Conservation (phyloP, 53 echinoderm and acorn worm species). For the Paracentrotus lividus region DNA sequence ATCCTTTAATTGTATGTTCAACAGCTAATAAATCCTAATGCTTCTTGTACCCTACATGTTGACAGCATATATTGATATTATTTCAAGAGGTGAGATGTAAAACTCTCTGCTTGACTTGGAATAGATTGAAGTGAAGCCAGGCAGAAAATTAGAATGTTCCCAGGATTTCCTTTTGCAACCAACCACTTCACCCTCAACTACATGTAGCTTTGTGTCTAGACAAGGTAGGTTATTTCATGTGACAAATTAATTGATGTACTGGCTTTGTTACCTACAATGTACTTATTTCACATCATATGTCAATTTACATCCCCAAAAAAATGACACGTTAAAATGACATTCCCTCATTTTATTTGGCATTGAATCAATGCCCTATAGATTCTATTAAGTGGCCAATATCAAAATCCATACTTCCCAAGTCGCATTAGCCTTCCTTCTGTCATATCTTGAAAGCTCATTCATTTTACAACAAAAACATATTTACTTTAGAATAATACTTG, state of each 20-base stretch:
- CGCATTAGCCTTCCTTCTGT: background rate
- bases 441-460: background rate
- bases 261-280: too few relatives aligned
- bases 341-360: too few relatives aligned
- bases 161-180: background rate
- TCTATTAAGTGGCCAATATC: background rate
- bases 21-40: too few relatives aligned
- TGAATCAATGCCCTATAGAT: too few relatives aligned
- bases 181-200: background rate
- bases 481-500: background rate
- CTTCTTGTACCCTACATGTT: too few relatives aligned
- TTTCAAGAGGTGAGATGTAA: background rate
- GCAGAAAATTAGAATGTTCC: constrained; percentile 29
- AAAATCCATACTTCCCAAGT: background rate
- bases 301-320: background rate
- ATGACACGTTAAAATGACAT: background rate
- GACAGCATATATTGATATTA: background rate
- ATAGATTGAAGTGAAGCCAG: constrained; percentile 40
- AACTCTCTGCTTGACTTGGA: constrained; percentile 19
- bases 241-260: too few relatives aligned
- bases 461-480: background rate
- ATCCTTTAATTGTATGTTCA: too few relatives aligned
- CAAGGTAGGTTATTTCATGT: too few relatives aligned
- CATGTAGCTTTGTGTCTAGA: background rate
- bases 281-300: background rate